phyloP scores from a whole-genome alignment of 2,888 invertebrate genomes.

The Rotaria sp. region DNA sequence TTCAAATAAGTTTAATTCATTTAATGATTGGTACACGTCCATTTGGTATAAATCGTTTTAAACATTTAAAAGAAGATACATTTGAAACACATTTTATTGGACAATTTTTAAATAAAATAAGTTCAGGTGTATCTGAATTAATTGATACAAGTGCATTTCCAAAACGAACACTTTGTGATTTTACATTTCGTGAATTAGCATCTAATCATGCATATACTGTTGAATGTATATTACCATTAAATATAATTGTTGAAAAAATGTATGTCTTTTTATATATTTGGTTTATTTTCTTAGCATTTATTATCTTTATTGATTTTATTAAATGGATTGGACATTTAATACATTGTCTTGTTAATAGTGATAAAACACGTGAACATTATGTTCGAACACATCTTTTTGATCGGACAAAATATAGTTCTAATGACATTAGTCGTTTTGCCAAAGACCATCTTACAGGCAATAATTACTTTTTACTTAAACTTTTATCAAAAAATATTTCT shows the following conservation, averaged over 20 bases:
- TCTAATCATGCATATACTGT: slow-evolving; percentile 37
- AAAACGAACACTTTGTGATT: slow-evolving; percentile 38
- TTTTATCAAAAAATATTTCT: slow-evolving; percentile 22
- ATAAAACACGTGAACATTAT: not conserved
- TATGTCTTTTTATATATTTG: slow-evolving; percentile 36
- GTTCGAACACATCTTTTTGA: not conserved
- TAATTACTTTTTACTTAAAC: not conserved
- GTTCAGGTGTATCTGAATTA: slow-evolving; percentile 31
- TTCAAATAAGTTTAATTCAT: not conserved
- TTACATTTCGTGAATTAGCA: slow-evolving; percentile 37
- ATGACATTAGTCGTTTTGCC: not conserved
- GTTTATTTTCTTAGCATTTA: slow-evolving; percentile 7
- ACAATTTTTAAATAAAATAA: not conserved
- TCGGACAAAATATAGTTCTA: not conserved
- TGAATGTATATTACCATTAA: slow-evolving; percentile 39
- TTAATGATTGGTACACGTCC: not conserved
- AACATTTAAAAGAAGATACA: not conserved
- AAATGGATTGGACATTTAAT: not conserved
- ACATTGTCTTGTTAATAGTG: not conserved
- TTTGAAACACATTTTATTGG: not conserved
- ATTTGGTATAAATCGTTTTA: not conserved
- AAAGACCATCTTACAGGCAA: not conserved
- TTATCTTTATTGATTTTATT: not conserved
- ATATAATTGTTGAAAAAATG: slow-evolving; percentile 37
- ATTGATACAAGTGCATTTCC: slow-evolving; percentile 38